These are phyloP conservation scores for Scaptomyza graminum DNA, from an alignment of 1,140 invertebrate genomes.

Conservation along the genomic window DNA sequence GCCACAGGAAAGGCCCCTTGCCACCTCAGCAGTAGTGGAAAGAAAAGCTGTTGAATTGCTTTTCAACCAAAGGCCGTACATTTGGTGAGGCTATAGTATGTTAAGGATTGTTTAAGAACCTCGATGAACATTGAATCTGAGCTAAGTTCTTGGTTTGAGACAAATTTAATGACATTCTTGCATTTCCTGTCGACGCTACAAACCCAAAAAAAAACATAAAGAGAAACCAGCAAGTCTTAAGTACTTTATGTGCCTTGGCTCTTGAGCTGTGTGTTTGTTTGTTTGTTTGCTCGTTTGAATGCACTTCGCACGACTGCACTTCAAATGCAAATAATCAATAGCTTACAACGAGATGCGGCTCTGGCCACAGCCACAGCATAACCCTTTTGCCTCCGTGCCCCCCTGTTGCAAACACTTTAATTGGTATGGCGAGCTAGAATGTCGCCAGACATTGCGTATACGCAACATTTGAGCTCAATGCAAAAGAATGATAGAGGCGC, in stretches of 20 bases:
- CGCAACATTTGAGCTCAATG: slow-evolving; percentile 22
- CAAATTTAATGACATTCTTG: too few species aligned
- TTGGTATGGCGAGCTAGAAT: slow-evolving; percentile 17
- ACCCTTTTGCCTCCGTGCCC: neutral
- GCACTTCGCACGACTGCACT: slow-evolving; percentile 7
- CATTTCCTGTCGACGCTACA: too few species aligned
- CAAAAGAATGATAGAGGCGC: neutral
- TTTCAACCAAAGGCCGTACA: too few species aligned
- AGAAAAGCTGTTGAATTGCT: neutral
- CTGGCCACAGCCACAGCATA: too few species aligned
- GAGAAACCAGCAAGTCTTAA: neutral
- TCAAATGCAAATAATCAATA: slow-evolving; percentile 66
- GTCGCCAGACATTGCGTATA: slow-evolving; percentile 42
- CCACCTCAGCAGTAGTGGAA: neutral
- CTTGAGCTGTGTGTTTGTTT: neutral
- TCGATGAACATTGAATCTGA: too few species aligned
- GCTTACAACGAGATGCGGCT: neutral
- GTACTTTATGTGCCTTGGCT: neutral
- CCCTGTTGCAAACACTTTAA: neutral
- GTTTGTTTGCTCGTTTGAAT: too few species aligned
- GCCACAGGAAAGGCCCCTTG: too few species aligned
- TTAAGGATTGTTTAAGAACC: too few species aligned
- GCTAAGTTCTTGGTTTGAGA: neutral
- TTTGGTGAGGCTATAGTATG: too few species aligned
- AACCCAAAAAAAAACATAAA: too few species aligned